Percentiles rank a stretch among this genome's conserved stretches.
Conservation (phyloP, 2,888 invertebrate genomes). For the Mythimna impura region DNA sequence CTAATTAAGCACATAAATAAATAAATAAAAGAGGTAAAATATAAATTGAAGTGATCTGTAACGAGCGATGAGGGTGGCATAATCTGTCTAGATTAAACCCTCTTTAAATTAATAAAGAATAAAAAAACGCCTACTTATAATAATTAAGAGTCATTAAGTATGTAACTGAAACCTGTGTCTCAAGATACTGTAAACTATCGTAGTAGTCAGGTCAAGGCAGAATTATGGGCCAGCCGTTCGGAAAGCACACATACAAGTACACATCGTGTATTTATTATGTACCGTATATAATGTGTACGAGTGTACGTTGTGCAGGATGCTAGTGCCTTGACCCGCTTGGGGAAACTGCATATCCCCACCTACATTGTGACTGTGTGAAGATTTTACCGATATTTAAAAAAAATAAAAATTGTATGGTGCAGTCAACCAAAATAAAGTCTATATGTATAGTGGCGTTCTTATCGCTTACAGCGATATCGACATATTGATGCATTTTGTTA, state of each 20-base stretch:
- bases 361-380: neutral
- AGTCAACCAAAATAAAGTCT: too few relatives aligned
- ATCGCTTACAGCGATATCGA: too few relatives aligned
- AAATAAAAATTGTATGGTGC: neutral
- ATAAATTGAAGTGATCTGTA: too few relatives aligned
- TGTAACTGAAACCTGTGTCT: slow-evolving; percentile 1
- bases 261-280: slow-evolving; percentile 2
- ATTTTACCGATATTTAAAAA: neutral
- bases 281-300: too few relatives aligned
- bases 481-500: too few relatives aligned
- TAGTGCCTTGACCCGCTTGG: slow-evolving; percentile 56
- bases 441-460: too few relatives aligned
- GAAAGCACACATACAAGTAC: slow-evolving; percentile 3
- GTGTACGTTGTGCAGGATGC: slow-evolving; percentile 22
- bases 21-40: too few relatives aligned
- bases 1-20: too few relatives aligned
- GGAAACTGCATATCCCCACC: slow-evolving; percentile 37
- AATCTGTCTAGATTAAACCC: too few relatives aligned
- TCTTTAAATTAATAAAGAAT: too few relatives aligned
- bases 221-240: slow-evolving; percentile 21
- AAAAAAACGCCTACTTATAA: neutral
- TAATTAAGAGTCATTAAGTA: neutral
- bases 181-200: slow-evolving; percentile 20
- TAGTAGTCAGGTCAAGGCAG: slow-evolving; percentile 32
- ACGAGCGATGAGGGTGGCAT: too few relatives aligned